phyloP scores from a whole-genome alignment of 2,797 vertebrate species.

The Xenopus petersii region DNA sequence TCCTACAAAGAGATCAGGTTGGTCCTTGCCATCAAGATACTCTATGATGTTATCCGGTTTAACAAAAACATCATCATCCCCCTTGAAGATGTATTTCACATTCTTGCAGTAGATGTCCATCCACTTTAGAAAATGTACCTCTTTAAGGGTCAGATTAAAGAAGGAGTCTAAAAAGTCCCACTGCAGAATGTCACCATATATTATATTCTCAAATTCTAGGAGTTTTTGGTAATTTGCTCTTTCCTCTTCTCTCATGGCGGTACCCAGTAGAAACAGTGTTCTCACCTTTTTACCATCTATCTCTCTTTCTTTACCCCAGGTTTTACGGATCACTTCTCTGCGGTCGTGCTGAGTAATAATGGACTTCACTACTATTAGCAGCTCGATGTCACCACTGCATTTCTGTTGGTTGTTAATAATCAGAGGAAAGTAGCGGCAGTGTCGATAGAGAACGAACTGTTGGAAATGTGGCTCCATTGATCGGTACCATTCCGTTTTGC shows the following conservation, averaged over 20 bases:
- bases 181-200: constrained; percentile 88
- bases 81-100: constrained; percentile 85
- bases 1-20: constrained; percentile 78
- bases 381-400: constrained; percentile 70
- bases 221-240: constrained; percentile 88
- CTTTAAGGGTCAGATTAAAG: constrained; percentile 97
- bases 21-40: constrained; percentile 70
- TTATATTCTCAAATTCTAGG: constrained; percentile 86
- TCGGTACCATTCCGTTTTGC: constrained; percentile 76
- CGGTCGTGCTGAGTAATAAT: constrained; percentile 88
- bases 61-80: constrained; percentile 91
- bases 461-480: constrained; percentile 80
- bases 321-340: constrained; percentile 87
- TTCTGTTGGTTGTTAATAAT: constrained; percentile 88
- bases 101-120: constrained; percentile 82
- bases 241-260: constrained; percentile 77
- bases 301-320: constrained; percentile 85
- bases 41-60: constrained; percentile 86
- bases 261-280: constrained; percentile 85
- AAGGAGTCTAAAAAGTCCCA: constrained; percentile 96
- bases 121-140: constrained; percentile 95
- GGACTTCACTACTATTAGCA: constrained; percentile 90
- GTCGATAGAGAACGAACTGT: constrained; percentile 86
- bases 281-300: constrained; percentile 71
- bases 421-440: constrained; percentile 92